Conservation (phyloP, 2,797 vertebrate genomes). For the Acanthiza pusilla region DNA sequence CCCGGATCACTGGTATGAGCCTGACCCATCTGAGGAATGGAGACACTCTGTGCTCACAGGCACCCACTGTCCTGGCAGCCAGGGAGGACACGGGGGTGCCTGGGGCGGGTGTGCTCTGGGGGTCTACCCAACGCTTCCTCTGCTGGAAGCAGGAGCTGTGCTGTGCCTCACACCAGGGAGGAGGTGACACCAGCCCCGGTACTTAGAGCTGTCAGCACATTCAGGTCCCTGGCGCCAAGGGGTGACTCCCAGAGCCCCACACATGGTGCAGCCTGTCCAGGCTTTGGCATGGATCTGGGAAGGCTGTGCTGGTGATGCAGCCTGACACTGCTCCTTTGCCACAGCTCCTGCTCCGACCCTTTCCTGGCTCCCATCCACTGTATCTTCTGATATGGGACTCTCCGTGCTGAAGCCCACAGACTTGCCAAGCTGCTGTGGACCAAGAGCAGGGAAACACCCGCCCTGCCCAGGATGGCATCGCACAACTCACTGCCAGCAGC, state of each 20-base stretch:
- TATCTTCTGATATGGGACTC: neutral
- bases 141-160: neutral
- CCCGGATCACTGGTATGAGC: neutral
- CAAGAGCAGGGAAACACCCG: neutral
- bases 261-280: neutral
- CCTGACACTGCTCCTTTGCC: neutral
- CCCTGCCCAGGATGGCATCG: fast-evolving
- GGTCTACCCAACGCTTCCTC: fast-evolving
- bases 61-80: neutral
- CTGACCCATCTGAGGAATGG: neutral
- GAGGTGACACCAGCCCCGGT: neutral
- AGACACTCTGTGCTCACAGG: neutral
- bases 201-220: neutral
- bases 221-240: fast-evolving
- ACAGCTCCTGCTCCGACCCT: neutral
- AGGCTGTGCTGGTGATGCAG: neutral
- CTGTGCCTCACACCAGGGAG: fast-evolving
- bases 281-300: neutral
- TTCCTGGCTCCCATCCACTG: fast-evolving
- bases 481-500: neutral
- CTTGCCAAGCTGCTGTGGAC: neutral
- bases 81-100: fast-evolving
- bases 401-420: fast-evolving
- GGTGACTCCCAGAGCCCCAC: neutral
- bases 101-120: neutral